Percentiles rank a stretch among this genome's conserved stretches.
These are phyloP conservation scores for Polydrusus cervinus DNA, from an alignment of 2,888 invertebrate species.

Conservation along the genomic window DNA sequence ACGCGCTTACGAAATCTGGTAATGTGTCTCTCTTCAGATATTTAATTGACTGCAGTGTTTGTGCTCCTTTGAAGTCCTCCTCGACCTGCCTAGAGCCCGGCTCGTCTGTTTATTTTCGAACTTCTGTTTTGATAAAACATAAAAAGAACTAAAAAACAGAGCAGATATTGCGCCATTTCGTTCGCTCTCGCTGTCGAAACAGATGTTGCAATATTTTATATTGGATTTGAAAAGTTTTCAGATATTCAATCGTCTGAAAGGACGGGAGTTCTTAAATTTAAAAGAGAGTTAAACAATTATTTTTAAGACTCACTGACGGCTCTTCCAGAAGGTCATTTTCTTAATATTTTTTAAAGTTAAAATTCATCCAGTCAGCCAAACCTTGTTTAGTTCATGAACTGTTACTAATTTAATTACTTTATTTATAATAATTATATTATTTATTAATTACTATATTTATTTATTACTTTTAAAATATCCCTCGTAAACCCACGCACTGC, in stretches of 20 bases:
- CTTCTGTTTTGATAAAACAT: constrained; percentile 41
- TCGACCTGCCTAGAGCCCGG: constrained; percentile 28
- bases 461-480: no score
- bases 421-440: no score
- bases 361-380: no score
- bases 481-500: no score
- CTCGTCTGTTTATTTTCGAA: constrained; percentile 33
- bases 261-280: background rate
- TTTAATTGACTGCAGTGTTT: constrained; percentile 47
- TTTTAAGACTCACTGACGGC: no score
- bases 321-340: no score
- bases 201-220: constrained; percentile 23
- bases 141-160: constrained; percentile 19
- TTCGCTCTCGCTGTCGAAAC: constrained; percentile 9
- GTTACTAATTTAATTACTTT: no score
- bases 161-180: constrained; percentile 18
- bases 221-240: background rate
- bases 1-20: constrained; percentile 31
- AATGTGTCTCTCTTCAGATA: constrained; percentile 31
- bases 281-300: background rate
- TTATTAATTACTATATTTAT: no score
- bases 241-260: background rate
- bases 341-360: no score
- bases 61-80: constrained; percentile 40
- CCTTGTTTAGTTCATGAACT: no score